Base-by-base conservation (phyloP, 1,140 invertebrate genomes). In the Zaprionus ghesquierei region DNA sequence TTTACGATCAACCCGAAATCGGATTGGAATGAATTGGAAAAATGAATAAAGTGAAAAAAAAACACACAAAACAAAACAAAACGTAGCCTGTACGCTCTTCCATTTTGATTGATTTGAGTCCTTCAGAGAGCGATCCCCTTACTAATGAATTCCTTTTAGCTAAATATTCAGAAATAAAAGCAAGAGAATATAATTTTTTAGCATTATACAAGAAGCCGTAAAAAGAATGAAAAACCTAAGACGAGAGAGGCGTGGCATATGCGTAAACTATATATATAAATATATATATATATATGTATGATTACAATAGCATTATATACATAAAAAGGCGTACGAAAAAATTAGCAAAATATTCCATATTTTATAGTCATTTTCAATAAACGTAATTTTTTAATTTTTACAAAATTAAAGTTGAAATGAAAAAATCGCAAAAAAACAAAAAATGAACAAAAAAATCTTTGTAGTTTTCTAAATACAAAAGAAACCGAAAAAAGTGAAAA, bases 331-430 rank as follows among this genome's bases (percentile, higher is more conserved):
- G 66, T 85, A 80, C 85, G 56, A 71, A 78, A 62, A 80, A 70
- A 60, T 79, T 86, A 86, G 82, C 82, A 62, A 87, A 86, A 87
- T 86, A 86, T 87, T 86, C 79, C 82, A 86, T 86, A 86, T 86
- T 86, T 86, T 86, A 86, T 86, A 86, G 82, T 87, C 23, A 86
- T 86, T 86, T 86, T 86, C 82, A 79, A 86, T 87, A 86, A 82
- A 86, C 68, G 82, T 86, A 86, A 87, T 86, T 86, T 86, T 86
- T 86, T 86, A 82, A 87, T 87, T 86, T 86, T 87, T 87, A 87
- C 82, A 87, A 86, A 87, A 86, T 82, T 87, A 58, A 79, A 69
- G 75, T 87, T 87, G 79, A 65, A 41, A 81, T 71, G 25, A 50
- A 31, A 55, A 63, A 63, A 33, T n/a, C 8, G 13, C 2, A 73